A percentile compares a stretch with the other conserved stretches of the same genome.
phyloP scores from a whole-genome alignment of 2,888 invertebrate genomes.

The Lasioglossum malachurum region DNA sequence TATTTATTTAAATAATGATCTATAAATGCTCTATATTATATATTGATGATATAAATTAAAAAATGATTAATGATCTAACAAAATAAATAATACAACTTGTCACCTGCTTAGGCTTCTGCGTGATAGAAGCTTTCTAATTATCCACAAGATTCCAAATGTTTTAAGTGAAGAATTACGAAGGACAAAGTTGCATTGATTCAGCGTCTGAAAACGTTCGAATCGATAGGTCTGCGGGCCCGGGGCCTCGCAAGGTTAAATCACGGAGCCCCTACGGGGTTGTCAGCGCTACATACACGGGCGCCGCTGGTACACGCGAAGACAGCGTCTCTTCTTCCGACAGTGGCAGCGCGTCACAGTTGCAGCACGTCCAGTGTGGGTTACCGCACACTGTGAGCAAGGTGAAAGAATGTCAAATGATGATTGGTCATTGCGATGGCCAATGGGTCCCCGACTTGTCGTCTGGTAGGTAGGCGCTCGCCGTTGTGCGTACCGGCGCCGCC shows the following conservation, averaged over 20 bases:
- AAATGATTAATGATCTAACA: too few species aligned
- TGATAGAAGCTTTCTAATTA: too few species aligned
- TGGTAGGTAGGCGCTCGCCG: constrained; percentile 73
- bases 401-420: constrained; percentile 84
- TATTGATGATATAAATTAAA: too few species aligned
- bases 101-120: too few species aligned
- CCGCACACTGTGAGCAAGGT: constrained; percentile 71
- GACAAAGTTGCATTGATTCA: neutral
- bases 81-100: too few species aligned
- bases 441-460: constrained; percentile 77
- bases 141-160: neutral
- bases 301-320: constrained; percentile 23
- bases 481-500: constrained; percentile 76
- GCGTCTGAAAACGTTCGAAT: neutral
- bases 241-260: constrained; percentile 3
- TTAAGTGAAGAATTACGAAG: neutral
- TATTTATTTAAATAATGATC: too few species aligned
- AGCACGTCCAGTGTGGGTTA: constrained; percentile 55
- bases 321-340: constrained; percentile 44
- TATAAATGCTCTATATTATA: too few species aligned
- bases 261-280: constrained; percentile 52
- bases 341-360: constrained; percentile 31
- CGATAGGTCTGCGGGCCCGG: neutral
- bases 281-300: constrained; percentile 37
- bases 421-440: constrained; percentile 84